Conservation (phyloP, 1,140 invertebrate species). For the Meteorus sp. region DNA sequence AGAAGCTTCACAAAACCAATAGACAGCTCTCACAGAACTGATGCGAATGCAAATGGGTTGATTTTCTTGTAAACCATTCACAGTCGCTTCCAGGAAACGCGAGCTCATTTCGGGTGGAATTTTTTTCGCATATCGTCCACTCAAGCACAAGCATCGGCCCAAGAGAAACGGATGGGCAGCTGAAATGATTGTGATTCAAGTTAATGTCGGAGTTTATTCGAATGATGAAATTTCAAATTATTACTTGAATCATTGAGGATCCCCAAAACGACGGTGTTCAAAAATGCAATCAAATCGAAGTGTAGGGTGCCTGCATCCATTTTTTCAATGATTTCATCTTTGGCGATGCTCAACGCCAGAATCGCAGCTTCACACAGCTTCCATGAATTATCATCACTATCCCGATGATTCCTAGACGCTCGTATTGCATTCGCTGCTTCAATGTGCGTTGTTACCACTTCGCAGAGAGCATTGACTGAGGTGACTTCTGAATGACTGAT, state of each 20-base stretch:
- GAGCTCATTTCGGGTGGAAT: constrained; percentile 63
- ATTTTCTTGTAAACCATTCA: constrained; percentile 63
- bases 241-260: constrained; percentile 56
- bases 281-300: constrained; percentile 71
- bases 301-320: constrained; percentile 60
- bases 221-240: constrained; percentile 10
- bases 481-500: constrained; percentile 67
- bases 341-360: constrained; percentile 65
- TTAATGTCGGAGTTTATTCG: background rate
- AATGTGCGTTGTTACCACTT: constrained; percentile 68
- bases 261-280: constrained; percentile 63
- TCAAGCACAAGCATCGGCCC: constrained; percentile 72
- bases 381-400: constrained; percentile 69
- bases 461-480: constrained; percentile 64
- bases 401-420: constrained; percentile 53
- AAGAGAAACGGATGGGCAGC: constrained; percentile 68
- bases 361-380: constrained; percentile 77
- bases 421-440: constrained; percentile 57
- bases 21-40: constrained; percentile 57
- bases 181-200: constrained; percentile 24
- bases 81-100: constrained; percentile 67
- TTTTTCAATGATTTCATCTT: constrained; percentile 63
- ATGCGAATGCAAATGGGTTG: constrained; percentile 57
- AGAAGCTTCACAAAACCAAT: constrained; percentile 48
- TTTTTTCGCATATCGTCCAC: constrained; percentile 68